Evolutionary conservation across 2,797 vertebrate species (phyloP).

Genomic region (Vultur gryphus): DNA sequence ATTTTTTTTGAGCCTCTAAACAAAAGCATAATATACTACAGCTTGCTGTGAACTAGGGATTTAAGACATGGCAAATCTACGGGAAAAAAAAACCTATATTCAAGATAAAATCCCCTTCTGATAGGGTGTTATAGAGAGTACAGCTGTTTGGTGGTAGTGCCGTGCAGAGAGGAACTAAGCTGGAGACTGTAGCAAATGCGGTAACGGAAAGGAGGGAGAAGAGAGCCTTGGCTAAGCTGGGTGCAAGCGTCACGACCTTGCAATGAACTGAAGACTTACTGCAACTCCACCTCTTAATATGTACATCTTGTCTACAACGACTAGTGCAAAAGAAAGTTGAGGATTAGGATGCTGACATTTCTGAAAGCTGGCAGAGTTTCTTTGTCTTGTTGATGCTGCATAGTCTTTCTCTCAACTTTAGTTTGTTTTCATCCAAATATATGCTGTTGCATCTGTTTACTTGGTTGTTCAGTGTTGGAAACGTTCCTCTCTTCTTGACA

Average conservation of each 20-base stretch:
- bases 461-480: background rate
- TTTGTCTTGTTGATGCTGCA: background rate
- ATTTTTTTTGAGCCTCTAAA: background rate
- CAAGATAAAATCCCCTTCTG: background rate
- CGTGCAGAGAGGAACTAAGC: background rate
- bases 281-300: background rate
- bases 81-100: accelerated
- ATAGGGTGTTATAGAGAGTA: background rate
- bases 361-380: background rate
- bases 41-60: background rate
- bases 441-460: conserved; percentile 28
- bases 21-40: background rate
- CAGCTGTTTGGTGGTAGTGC: background rate
- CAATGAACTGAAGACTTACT: background rate
- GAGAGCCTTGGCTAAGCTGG: background rate
- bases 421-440: conserved; percentile 5
- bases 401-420: background rate
- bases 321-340: background rate
- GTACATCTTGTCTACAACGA: background rate
- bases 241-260: background rate
- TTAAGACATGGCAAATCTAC: background rate
- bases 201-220: background rate
- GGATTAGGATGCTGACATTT: background rate
- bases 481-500: background rate
- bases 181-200: background rate